These are phyloP conservation scores for Pygoscelis antarcticus DNA, from an alignment of 2,113 vertebrate genomes.

Conservation along the genomic window DNA sequence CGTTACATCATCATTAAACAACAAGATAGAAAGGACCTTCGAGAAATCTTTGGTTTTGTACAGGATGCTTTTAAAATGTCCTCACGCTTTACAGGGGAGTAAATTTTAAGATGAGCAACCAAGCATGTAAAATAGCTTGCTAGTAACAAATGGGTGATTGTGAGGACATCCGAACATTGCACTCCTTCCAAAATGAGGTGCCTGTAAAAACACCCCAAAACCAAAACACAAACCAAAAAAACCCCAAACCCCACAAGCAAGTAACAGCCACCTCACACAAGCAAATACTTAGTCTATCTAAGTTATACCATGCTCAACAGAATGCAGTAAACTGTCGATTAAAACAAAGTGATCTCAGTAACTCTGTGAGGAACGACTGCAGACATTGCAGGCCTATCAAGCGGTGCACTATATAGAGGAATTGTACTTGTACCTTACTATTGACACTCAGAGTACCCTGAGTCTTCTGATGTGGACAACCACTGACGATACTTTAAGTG, in stretches of 20 bases:
- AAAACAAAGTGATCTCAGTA: neutral
- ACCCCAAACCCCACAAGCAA: accelerated
- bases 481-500: neutral
- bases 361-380: neutral
- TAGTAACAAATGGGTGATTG: neutral
- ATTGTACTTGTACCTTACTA: neutral
- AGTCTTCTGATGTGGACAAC: neutral
- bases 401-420: neutral
- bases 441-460: neutral
- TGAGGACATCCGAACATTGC: neutral
- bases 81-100: neutral
- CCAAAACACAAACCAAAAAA: neutral
- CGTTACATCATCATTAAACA: neutral
- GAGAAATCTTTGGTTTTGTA: neutral
- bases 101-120: neutral
- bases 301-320: neutral
- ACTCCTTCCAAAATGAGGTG: neutral
- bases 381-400: neutral
- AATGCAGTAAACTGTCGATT: neutral
- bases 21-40: neutral
- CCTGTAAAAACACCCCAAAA: neutral
- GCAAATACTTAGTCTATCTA: neutral
- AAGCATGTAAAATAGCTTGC: neutral
- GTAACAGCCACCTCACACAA: accelerated
- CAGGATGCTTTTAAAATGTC: neutral